Evolutionary conservation across 2,888 invertebrate species (phyloP).

Genomic region (Epirrhoe alternata): DNA sequence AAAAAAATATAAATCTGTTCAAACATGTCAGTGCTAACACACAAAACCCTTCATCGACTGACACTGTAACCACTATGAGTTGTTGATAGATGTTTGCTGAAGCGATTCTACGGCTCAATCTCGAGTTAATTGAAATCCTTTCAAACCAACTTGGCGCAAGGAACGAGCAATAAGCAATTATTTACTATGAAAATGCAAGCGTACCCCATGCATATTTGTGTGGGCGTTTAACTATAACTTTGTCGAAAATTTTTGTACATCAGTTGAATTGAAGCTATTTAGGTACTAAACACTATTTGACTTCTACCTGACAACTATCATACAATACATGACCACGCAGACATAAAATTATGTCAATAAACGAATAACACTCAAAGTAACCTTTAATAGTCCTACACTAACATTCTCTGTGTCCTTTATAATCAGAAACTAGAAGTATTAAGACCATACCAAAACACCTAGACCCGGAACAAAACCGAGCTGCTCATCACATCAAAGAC

Average conservation of each 20-base stretch:
- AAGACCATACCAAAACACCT: background rate
- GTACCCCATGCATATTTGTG: no score
- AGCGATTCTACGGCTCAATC: conserved; percentile 48
- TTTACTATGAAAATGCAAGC: background rate
- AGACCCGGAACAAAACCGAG: background rate
- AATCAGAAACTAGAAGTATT: background rate
- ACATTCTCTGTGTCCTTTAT: background rate
- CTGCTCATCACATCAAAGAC: background rate
- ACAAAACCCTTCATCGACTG: conserved; percentile 19
- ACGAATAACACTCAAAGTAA: no score
- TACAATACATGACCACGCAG: no score
- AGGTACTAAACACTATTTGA: no score
- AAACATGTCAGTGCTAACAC: background rate
- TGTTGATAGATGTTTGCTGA: conserved; percentile 50
- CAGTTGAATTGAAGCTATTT: no score
- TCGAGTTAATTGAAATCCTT: conserved; percentile 53
- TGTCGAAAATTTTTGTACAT: no score
- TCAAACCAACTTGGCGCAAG: conserved; percentile 39
- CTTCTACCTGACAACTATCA: no score
- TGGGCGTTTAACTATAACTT: no score
- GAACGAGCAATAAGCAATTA: background rate
- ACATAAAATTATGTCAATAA: no score
- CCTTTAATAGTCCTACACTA: no score
- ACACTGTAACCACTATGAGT: conserved; percentile 39
- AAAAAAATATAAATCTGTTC: background rate